Base-by-base conservation (phyloP, 1,140 invertebrate genomes). In the Drosophila bocki region DNA sequence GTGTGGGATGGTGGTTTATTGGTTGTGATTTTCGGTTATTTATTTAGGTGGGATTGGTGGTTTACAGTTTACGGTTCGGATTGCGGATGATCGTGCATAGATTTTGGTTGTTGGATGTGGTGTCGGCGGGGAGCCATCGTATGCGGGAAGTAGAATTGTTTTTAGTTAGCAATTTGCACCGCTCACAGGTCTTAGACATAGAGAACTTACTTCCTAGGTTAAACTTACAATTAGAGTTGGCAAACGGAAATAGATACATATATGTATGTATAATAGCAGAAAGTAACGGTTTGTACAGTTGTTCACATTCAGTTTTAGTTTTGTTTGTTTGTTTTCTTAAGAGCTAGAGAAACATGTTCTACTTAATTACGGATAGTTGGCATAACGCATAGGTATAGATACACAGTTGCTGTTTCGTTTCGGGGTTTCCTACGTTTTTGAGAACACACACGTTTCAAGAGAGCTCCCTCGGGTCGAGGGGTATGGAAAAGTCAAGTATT, bases 391-490 rank as follows among this genome's bases (percentile, higher is more conserved):
- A 80, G 63, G 33, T 54, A 56, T 53, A 69, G 54, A 51, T 76
- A 78, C 53, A 77, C 48, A 60, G 64, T 78, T 58, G 37, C 42
- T 75, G 41, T 22, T 63, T 75, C 63, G 35, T 22, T 51, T 51
- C n/a, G 19, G 17, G 53, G 15, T 68, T 69, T 77, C 54, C 64
- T 77, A 77, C 44, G 26, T 42, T 71, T 69, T 88, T 90, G 85
- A 90, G 85, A 90, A 90, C 85, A 90, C 83, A 87, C 82, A 90
- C 71, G 62, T 64, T 85, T 72, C 68, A 74, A 60, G 68, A 74
- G 50, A 51, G 53, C 17, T 44, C 12, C 35, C 65, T 50, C 65
- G 12, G 44, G 3, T 32, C 2, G 62, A 67, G 62, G 45, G 67
- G 29, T 17, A 29, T 12, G 39, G 42, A 9, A 35, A 22, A 32